phyloP scores from a whole-genome alignment of 2,888 invertebrate species.

The Branchellion lobata region DNA sequence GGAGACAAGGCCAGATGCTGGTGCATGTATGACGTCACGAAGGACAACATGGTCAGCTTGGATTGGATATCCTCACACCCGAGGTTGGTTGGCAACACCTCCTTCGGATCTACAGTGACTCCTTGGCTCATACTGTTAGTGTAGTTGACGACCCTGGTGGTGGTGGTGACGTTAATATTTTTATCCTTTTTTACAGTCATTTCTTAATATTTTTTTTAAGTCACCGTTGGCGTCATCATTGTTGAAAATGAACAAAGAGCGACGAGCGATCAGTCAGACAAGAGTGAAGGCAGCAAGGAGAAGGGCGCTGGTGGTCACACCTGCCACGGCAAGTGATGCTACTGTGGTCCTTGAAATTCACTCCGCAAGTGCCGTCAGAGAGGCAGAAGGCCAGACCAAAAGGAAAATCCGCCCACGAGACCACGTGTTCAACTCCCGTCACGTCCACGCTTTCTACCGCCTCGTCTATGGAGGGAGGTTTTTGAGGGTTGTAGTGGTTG shows the following conservation, averaged over 20 bases:
- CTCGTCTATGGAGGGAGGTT: not conserved
- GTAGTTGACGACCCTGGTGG: slow-evolving; percentile 63
- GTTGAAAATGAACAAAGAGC: too few relatives aligned
- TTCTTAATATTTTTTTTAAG: too few relatives aligned
- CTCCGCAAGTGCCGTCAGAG: slow-evolving; percentile 62
- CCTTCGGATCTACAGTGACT: slow-evolving; percentile 61
- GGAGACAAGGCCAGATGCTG: slow-evolving; percentile 58
- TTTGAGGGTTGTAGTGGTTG: too few relatives aligned
- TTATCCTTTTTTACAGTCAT: too few relatives aligned
- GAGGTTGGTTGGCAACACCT: slow-evolving; percentile 58
- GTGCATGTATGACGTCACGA: slow-evolving; percentile 64
- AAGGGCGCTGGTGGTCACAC: too few relatives aligned
- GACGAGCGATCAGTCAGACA: too few relatives aligned
- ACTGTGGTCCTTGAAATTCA: slow-evolving; percentile 63
- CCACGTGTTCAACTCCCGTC: not conserved
- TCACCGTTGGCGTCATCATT: too few relatives aligned
- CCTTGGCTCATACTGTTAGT: slow-evolving; percentile 62
- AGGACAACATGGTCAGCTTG: slow-evolving; percentile 61
- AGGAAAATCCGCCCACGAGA: slow-evolving; percentile 65
- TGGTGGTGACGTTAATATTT: too few relatives aligned
- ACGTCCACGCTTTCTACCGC: not conserved
- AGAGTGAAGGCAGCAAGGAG: too few relatives aligned
- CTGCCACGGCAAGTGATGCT: too few relatives aligned
- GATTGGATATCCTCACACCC: slow-evolving; percentile 60
- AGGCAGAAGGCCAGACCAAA: slow-evolving; percentile 65